These are phyloP conservation scores for Mayetiola destructor DNA, from an alignment of 2,888 invertebrate species.

Conservation along the genomic window DNA sequence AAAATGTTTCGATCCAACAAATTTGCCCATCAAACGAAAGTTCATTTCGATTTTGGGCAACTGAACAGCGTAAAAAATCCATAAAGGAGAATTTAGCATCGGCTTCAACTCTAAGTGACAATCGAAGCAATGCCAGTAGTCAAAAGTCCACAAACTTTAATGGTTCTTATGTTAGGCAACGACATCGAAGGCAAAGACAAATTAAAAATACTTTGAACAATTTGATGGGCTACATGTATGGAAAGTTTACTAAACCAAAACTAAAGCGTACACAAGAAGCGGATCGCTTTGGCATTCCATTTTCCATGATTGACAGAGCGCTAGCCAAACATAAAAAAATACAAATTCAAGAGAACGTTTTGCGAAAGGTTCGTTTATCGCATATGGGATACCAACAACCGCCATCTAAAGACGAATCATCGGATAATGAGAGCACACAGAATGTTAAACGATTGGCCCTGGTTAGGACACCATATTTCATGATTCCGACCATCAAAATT, in stretches of 20 bases:
- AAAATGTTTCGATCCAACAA: not conserved
- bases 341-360: slow-evolving; percentile 8
- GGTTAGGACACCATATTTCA: slow-evolving; percentile 18
- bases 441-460: slow-evolving; percentile 17
- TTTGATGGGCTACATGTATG: slow-evolving; percentile 16
- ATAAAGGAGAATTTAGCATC: too few relatives aligned
- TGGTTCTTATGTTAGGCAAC: too few relatives aligned
- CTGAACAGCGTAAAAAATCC: too few relatives aligned
- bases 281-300: slow-evolving; percentile 18
- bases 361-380: slow-evolving; percentile 15
- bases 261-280: slow-evolving; percentile 6
- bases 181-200: too few relatives aligned
- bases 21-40: not conserved
- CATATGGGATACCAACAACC: slow-evolving; percentile 17
- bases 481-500: slow-evolving; percentile 16
- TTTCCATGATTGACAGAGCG: slow-evolving; percentile 17
- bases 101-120: too few relatives aligned
- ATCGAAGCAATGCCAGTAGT: too few relatives aligned
- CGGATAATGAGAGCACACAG: slow-evolving; percentile 16
- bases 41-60: not conserved
- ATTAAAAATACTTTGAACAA: not conserved
- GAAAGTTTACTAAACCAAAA: slow-evolving; percentile 15
- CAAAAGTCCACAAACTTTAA: too few relatives aligned
- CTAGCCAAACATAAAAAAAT: not conserved
- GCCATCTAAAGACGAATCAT: slow-evolving; percentile 17